These are phyloP conservation scores for Nycticryphes semicollaris DNA, from an alignment of 2,113 vertebrate species.

Conservation along the genomic window DNA sequence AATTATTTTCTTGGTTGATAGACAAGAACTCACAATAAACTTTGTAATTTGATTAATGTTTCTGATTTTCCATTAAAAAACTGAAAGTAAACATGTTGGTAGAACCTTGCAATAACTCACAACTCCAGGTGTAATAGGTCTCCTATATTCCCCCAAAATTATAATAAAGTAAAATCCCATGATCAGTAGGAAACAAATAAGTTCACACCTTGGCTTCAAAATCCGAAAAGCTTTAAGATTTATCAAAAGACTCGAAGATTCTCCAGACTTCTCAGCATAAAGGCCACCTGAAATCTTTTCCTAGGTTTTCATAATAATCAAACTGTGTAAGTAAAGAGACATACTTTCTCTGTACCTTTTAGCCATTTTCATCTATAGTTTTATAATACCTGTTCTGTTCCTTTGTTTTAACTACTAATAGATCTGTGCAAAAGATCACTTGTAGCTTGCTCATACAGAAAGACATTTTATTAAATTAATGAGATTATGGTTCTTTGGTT, in stretches of 20 bases:
- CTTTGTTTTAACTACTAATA: neutral
- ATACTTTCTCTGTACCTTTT: neutral
- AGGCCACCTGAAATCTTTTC: neutral
- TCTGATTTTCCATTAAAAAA: neutral
- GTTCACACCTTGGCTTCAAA: neutral
- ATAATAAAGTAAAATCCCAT: neutral
- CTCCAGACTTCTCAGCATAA: neutral
- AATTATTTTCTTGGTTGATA: constrained; percentile 3
- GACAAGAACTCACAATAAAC: neutral
- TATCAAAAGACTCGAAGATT: neutral
- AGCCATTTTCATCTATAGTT: neutral
- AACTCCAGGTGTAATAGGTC: neutral
- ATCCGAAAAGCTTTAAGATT: neutral
- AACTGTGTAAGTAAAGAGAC: neutral
- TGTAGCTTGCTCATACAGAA: neutral
- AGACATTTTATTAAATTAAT: neutral
- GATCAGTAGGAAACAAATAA: neutral
- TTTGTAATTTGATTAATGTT: neutral
- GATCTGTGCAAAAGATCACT: neutral
- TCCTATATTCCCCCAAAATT: neutral
- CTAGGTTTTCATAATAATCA: neutral
- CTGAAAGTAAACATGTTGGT: neutral
- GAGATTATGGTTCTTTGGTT: neutral
- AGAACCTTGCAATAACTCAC: neutral
- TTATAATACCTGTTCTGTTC: neutral